These are phyloP conservation scores for Drosophila pectinifera DNA, from an alignment of 1,140 invertebrate species.

Conservation along the genomic window DNA sequence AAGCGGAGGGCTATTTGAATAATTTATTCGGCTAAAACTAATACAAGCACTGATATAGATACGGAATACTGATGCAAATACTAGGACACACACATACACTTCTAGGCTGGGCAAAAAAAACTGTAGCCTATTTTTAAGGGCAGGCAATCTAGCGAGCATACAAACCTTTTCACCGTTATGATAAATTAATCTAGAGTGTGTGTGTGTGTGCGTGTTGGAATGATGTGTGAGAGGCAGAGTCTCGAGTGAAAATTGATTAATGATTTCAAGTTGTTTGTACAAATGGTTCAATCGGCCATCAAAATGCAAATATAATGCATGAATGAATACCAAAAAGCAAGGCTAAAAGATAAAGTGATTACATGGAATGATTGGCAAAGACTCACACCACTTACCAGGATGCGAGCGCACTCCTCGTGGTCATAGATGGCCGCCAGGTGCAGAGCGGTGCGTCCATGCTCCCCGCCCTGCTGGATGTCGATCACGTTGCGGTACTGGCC, in stretches of 20 bases:
- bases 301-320: constrained; percentile 63
- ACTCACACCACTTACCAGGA: constrained; percentile 88
- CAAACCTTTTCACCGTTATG: constrained; percentile 62
- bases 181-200: constrained; percentile 60
- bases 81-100: constrained; percentile 23
- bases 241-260: constrained; percentile 57
- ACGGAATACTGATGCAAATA: not conserved
- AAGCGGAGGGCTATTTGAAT: constrained; percentile 27
- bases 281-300: constrained; percentile 32
- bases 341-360: constrained; percentile 46
- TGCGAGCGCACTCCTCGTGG: constrained; percentile 91
- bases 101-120: constrained; percentile 1
- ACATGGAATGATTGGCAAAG: constrained; percentile 39
- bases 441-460: constrained; percentile 91
- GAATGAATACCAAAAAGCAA: constrained; percentile 30
- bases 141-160: constrained; percentile 57
- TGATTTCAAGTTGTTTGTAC: constrained; percentile 25
- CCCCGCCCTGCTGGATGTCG: constrained; percentile 90
- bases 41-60: constrained; percentile 3
- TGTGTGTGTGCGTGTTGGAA: constrained; percentile 11
- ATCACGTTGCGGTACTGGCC: constrained; percentile 88
- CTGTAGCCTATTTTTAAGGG: constrained; percentile 55
- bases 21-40: constrained; percentile 2
- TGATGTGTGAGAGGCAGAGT: constrained; percentile 2
- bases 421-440: constrained; percentile 94